Conservation (phyloP, 2,888 invertebrate genomes). For the Drosophila dives region DNA sequence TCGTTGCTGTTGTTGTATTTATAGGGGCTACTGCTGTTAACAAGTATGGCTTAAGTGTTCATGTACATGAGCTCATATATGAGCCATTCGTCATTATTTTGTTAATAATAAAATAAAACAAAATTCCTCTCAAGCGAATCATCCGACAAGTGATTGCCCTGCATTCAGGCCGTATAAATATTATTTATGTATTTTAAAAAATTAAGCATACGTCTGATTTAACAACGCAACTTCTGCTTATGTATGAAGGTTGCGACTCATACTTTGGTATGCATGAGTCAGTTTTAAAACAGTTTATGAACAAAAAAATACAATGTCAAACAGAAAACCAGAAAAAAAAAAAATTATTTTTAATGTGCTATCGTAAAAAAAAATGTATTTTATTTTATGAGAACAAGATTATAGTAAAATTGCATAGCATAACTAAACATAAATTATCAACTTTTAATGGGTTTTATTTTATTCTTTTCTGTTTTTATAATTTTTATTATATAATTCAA, state of each 20-base stretch:
- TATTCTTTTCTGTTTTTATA: background rate
- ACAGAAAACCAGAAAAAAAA: background rate
- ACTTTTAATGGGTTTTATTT: background rate
- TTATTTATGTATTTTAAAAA: background rate
- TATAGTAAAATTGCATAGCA: background rate
- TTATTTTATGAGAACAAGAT: background rate
- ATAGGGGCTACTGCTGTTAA: constrained; percentile 20
- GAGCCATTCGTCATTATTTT: background rate
- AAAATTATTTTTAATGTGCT: background rate
- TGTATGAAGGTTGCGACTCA: background rate
- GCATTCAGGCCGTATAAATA: too few species aligned
- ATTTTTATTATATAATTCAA: background rate
- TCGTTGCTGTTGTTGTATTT: constrained; percentile 27
- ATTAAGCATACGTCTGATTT: constrained; percentile 7
- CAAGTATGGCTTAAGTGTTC: constrained; percentile 1
- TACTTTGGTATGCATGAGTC: background rate
- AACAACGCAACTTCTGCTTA: background rate
- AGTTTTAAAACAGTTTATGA: background rate
- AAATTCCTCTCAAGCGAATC: background rate
- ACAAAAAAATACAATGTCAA: background rate
- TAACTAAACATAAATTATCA: background rate
- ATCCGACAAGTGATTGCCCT: background rate
- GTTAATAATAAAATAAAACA: background rate
- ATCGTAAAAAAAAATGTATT: background rate
- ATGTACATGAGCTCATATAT: background rate